Evolutionary conservation across 2,113 vertebrate genomes (phyloP).

Genomic region (Chauna torquata): DNA sequence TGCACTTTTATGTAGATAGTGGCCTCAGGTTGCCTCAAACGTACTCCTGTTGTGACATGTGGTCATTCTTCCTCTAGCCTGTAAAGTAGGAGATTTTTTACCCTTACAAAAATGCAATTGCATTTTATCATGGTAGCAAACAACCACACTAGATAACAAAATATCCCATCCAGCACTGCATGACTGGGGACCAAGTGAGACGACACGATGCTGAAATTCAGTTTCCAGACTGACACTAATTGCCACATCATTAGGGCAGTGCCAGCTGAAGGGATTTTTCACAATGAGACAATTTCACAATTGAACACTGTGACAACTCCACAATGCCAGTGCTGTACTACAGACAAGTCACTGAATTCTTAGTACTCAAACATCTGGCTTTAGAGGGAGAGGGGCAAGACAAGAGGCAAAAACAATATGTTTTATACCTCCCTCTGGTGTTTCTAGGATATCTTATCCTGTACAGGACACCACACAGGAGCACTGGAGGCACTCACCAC

Average conservation of each 20-base stretch:
- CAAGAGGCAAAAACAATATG: background rate
- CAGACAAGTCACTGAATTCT: background rate
- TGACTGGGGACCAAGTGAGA: background rate
- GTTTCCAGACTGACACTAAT: background rate
- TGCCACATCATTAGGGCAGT: background rate
- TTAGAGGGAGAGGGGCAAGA: background rate
- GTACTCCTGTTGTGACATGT: fast-evolving
- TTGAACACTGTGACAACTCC: background rate
- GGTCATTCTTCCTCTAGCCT: background rate
- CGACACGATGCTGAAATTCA: background rate
- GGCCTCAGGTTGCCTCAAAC: background rate
- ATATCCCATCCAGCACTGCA: background rate
- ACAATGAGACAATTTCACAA: background rate
- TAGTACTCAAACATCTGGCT: background rate
- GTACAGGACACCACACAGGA: background rate
- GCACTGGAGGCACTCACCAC: fast-evolving
- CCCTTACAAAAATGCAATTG: background rate
- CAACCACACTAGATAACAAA: background rate
- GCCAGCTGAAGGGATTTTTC: background rate
- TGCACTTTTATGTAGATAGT: background rate
- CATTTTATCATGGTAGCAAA: background rate
- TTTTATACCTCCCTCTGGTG: background rate
- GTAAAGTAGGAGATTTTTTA: background rate
- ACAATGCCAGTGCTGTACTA: background rate
- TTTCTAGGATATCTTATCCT: background rate